Evolutionary conservation across 1,140 invertebrate genomes (phyloP), one percentile per base, ranked within the genome.

Genomic region (Penaeus japonicus): DNA sequence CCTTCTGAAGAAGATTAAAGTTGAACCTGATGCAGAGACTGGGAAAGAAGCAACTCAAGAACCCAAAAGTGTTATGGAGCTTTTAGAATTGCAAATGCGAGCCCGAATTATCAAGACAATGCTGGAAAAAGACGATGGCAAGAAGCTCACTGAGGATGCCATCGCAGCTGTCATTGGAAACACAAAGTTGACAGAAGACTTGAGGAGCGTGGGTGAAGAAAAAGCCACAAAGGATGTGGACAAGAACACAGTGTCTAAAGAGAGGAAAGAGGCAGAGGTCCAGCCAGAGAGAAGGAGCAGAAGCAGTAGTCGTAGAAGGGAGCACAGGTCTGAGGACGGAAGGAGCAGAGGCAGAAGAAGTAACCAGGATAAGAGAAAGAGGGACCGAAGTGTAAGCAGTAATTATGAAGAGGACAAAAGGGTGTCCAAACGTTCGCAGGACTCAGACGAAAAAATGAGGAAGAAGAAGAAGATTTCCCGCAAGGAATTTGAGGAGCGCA

Each of bases 71-170:
- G 92, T 93, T 84, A 92, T 93, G 92, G 93, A 94, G 89, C 91
- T 94, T 15, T 90, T 94, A 73, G 93, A 94, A 87, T 90, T 94
- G 65, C 93, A 93, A 90, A 93, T 94, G 93, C 92, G 93, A 90
- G 93, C 93, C 0, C 90, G 93, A 54, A 93, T 93, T 35, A 94
- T 94, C 89, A 94, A 93, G 91, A 92, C 93, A 73, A 93, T 94
- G 92, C 90, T 94, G 35, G 92, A 92, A 75, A 91, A 90, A 47
- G 89, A 89, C 22, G 86, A 90, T 24, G 89, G 84, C 35, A 81
- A 81, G 53, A 65, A 79, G 27, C 75, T 83, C 7, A 62, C 86
- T 2, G 89, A 85, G 15, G 89, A 84, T 78, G 89, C 89, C 27
- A 83, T 87, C 57, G 80, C 78, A n/a, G 83, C 89, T 5, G 77